A percentile compares a stretch with the other conserved stretches of the same genome.
Conservation (phyloP, 2,797 vertebrate species). For the Halcyon chelicuti region DNA sequence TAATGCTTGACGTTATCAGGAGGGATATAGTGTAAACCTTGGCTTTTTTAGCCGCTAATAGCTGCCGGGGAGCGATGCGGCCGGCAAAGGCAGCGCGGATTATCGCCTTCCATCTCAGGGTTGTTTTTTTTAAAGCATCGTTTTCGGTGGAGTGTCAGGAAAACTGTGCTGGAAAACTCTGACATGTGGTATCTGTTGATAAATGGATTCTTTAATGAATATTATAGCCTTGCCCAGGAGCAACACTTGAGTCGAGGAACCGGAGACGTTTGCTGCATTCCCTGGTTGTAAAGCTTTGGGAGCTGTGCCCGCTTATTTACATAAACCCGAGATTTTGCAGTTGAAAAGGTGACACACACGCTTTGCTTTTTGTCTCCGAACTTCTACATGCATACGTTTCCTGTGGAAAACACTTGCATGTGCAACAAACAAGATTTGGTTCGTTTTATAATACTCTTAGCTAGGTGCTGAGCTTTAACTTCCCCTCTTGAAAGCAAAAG, state of each 20-base stretch:
- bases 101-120: neutral
- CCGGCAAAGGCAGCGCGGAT: neutral
- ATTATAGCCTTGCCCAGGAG: conserved; percentile 54
- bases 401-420: neutral
- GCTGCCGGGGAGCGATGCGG: neutral
- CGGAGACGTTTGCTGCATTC: conserved; percentile 3
- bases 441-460: neutral
- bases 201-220: conserved; percentile 62
- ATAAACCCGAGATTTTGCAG: conserved; percentile 31
- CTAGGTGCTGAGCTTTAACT: neutral
- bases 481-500: neutral
- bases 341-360: conserved; percentile 34
- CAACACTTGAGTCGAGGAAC: conserved; percentile 40
- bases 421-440: neutral
- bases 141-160: conserved; percentile 7
- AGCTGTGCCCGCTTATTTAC: conserved; percentile 30
- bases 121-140: neutral
- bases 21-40: conserved; percentile 72
- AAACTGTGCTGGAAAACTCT: conserved; percentile 52
- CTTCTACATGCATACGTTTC: neutral
- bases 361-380: conserved; percentile 25
- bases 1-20: conserved; percentile 75
- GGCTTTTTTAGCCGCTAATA: conserved; percentile 63
- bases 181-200: conserved; percentile 59
- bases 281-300: conserved; percentile 26